Conservation (phyloP, 2,113 vertebrate species). For the Rhea americana region DNA sequence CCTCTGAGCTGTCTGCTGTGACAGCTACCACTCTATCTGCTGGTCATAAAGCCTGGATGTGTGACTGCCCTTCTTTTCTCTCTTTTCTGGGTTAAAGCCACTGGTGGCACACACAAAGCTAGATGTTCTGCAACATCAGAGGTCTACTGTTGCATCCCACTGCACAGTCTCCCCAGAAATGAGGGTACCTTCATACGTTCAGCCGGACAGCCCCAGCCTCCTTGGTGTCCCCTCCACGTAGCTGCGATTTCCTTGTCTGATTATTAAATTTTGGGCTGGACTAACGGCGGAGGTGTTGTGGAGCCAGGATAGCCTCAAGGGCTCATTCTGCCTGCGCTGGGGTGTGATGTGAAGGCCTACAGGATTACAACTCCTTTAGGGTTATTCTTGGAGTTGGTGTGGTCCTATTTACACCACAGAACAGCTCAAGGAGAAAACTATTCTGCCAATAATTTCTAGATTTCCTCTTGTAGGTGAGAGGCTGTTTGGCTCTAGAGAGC, state of each 20-base stretch:
- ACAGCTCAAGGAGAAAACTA: neutral
- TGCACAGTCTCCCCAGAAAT: fast-evolving
- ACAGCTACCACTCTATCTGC: too few species aligned
- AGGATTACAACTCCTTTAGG: neutral
- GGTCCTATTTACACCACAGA: neutral
- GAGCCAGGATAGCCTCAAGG: fast-evolving
- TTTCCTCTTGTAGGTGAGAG: neutral
- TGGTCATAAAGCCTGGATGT: neutral
- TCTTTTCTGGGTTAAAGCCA: neutral
- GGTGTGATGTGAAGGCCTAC: fast-evolving
- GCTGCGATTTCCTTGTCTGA: neutral
- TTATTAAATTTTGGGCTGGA: neutral
- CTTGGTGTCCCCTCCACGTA: fast-evolving
- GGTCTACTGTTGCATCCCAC: neutral
- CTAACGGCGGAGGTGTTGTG: fast-evolving
- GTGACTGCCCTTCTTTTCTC: neutral
- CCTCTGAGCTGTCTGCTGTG: too few species aligned
- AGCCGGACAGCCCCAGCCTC: neutral
- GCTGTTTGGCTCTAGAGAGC: neutral
- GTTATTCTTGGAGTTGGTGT: neutral
- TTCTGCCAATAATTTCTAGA: neutral
- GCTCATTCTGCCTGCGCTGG: neutral
- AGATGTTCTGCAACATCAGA: neutral
- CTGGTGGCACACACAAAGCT: fast-evolving
- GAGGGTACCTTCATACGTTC: fast-evolving